Conservation (phyloP, 2,888 invertebrate genomes). For the Pyrrhia umbra region DNA sequence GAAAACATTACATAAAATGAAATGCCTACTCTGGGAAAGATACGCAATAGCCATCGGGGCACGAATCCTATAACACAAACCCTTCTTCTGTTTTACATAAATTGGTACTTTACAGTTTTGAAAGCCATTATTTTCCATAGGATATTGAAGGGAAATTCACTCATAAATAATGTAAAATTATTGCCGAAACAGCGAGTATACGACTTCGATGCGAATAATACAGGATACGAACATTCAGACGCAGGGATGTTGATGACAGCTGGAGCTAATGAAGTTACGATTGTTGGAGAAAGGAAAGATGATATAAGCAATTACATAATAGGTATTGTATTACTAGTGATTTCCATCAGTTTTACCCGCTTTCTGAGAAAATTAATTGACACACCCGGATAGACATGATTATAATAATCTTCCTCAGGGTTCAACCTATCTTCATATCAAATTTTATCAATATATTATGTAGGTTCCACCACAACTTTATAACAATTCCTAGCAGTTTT, state of each 20-base stretch:
- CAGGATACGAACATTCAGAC: background rate
- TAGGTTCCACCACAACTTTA: no score
- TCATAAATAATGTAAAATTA: constrained; percentile 1
- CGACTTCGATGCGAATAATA: background rate
- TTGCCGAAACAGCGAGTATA: background rate
- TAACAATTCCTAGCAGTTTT: no score
- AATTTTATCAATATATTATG: no score
- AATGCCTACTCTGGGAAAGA: background rate
- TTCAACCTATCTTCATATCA: no score
- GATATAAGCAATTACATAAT: background rate
- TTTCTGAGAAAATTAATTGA: no score
- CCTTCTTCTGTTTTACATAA: constrained; percentile 9
- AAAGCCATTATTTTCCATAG: constrained; percentile 25
- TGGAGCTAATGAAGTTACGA: background rate
- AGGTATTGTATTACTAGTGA: background rate
- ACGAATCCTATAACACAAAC: constrained; percentile 3
- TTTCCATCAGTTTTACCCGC: no score
- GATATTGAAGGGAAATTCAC: constrained; percentile 1
- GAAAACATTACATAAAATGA: background rate
- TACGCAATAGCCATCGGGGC: background rate
- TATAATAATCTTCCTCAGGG: no score
- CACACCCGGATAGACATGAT: no score
- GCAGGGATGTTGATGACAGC: background rate
- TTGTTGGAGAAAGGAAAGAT: background rate
- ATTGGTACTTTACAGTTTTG: constrained; percentile 6